Base-by-base conservation (phyloP, 2,113 vertebrate species). In the Ctenodactylus gundi region DNA sequence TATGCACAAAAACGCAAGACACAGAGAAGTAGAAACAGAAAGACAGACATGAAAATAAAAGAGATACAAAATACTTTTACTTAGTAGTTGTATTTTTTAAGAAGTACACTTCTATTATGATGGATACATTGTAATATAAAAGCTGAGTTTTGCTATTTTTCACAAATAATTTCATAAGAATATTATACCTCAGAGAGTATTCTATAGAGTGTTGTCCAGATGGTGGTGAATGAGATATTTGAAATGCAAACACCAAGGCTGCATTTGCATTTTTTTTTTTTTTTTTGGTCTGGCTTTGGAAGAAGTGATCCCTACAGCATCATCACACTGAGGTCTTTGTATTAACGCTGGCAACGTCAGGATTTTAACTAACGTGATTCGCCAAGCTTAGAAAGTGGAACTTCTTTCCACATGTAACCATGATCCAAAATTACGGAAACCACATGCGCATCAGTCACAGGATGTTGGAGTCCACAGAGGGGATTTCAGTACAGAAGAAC, bases 231-330 rank as follows among this genome's bases (percentile, higher is more conserved):
- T 85, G 60, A 41, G 13, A 41, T 93, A 77, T 87, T 81, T 96
- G 65, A 95, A 93, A 67, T 64, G 11, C 55, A 90, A 92, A 53
- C 51, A 46, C 49, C 76, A 77, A 80, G 36, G 41, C 55, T 95
- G 65, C 73, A 78, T 94, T 91, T 88, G 83, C 14, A 49, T 83
- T 83, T 96, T 88, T 93, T 88, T n/a, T n/a, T n/a, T n/a, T n/a
- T n/a, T n/a, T n/a, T n/a, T n/a, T n/a, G n/a, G 64, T 88, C 51
- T 88, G 86, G 70, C 7, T 86, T 86, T 39, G 25, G 36, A 58
- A 90, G 46, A 86, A 83, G 44, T 57, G 10, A 20, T 93, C 90
- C 58, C 78, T 65, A 46, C 20, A 0, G 8, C 18, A 80, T 36
- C 39, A 87, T 93, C 84, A 68, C 14, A 41, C 64, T 17, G 13